Percentiles rank a stretch among this genome's conserved stretches.
Conservation (phyloP, 2,888 invertebrate species). For the Mythimna impura region DNA sequence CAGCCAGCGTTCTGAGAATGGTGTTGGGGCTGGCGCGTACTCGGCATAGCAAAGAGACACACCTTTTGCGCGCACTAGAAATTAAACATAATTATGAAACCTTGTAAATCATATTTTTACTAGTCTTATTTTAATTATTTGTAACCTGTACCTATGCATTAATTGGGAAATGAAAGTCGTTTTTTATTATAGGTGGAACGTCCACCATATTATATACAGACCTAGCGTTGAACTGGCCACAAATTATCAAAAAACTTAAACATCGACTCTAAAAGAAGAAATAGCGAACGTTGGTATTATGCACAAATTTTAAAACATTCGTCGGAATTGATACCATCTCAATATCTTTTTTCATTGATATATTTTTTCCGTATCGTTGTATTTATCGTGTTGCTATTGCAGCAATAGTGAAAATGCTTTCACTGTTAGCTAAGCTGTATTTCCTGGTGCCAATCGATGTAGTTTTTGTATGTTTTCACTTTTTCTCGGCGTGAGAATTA, state of each 20-base stretch:
- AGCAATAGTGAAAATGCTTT: slow-evolving; percentile 45
- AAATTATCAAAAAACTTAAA: background rate
- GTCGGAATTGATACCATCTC: background rate
- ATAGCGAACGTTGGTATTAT: background rate
- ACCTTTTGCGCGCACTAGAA: too few species aligned
- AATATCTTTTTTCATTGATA: background rate
- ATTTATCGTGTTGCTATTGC: background rate
- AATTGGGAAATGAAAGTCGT: too few species aligned
- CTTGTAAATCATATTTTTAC: too few species aligned
- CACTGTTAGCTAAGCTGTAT: slow-evolving; percentile 29
- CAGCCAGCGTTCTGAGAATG: too few species aligned
- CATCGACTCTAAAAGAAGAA: background rate
- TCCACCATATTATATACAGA: too few species aligned
- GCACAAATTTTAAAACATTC: background rate
- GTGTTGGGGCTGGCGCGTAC: too few species aligned
- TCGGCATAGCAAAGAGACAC: too few species aligned
- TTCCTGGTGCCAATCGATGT: slow-evolving; percentile 31
- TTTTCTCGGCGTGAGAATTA: slow-evolving; percentile 50
- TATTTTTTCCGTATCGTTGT: background rate
- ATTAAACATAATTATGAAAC: too few species aligned
- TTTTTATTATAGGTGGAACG: too few species aligned
- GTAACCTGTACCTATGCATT: too few species aligned
- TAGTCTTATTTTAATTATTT: too few species aligned
- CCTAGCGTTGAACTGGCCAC: too few species aligned
- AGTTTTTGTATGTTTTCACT: slow-evolving; percentile 49